These are phyloP conservation scores for Cotesia chilonis DNA, from an alignment of 1,140 invertebrate genomes.

Conservation along the genomic window DNA sequence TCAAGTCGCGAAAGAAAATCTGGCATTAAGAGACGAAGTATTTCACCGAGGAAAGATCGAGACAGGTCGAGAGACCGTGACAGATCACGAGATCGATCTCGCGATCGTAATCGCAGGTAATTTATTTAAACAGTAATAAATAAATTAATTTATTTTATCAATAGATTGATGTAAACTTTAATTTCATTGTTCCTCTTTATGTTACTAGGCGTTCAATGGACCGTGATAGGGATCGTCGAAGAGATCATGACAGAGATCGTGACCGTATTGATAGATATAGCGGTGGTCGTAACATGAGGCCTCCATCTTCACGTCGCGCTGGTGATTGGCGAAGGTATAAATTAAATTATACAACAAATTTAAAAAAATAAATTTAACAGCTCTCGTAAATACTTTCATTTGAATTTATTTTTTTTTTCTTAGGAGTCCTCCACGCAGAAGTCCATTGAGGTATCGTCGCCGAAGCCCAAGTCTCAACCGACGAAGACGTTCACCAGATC, in stretches of 20 bases:
- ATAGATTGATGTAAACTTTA: not conserved
- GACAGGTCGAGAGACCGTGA: slow-evolving; percentile 58
- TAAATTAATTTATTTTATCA: not conserved
- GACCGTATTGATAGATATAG: slow-evolving; percentile 64
- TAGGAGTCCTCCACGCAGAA: slow-evolving; percentile 58
- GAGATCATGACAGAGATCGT: slow-evolving; percentile 62
- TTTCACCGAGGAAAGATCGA: slow-evolving; percentile 56
- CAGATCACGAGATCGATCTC: slow-evolving; percentile 53
- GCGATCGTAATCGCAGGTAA: slow-evolving; percentile 52
- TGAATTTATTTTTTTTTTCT: slow-evolving; percentile 15
- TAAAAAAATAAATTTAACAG: not conserved
- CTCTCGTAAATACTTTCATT: not conserved
- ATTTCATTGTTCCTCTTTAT: slow-evolving; percentile 28
- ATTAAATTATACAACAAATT: not conserved
- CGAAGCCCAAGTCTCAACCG: slow-evolving; percentile 60
- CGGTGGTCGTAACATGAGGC: slow-evolving; percentile 60
- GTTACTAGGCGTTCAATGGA: slow-evolving; percentile 55
- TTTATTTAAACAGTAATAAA: slow-evolving; percentile 16
- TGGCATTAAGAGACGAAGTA: slow-evolving; percentile 54
- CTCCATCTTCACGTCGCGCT: slow-evolving; percentile 62
- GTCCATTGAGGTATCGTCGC: slow-evolving; percentile 56
- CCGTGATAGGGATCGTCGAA: slow-evolving; percentile 60
- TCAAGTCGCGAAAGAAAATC: slow-evolving; percentile 63
- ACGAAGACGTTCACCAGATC: slow-evolving; percentile 57
- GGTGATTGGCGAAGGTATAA: slow-evolving; percentile 60